phyloP scores from a whole-genome alignment of 2,113 vertebrate species.

The Plecturocebus donacophilus region DNA sequence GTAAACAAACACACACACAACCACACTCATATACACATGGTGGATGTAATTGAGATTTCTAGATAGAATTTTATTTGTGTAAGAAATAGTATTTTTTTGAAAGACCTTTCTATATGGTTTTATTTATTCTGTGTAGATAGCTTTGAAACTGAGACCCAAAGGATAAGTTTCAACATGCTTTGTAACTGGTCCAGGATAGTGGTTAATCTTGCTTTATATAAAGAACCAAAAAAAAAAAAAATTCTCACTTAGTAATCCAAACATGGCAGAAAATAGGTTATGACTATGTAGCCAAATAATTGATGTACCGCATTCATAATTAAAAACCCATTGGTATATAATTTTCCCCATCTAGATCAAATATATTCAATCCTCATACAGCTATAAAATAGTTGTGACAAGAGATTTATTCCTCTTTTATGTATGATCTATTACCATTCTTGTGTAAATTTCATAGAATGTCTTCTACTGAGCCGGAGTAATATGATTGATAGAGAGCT shows the following conservation, averaged over 20 bases:
- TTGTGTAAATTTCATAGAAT: background rate
- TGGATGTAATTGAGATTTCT: background rate
- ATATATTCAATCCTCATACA: background rate
- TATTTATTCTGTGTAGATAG: background rate
- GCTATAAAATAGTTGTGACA: background rate
- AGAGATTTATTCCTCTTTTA: background rate
- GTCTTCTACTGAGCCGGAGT: background rate
- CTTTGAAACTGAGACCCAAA: background rate
- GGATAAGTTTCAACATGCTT: background rate
- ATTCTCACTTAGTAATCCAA: conserved; percentile 11
- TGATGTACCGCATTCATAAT: background rate
- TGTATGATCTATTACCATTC: background rate
- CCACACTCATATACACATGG: background rate
- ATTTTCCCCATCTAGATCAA: background rate
- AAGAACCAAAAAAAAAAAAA: background rate
- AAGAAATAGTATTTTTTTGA: background rate
- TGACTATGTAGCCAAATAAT: background rate
- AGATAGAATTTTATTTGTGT: background rate
- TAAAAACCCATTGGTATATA: background rate
- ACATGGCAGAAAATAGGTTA: background rate
- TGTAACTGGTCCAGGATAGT: background rate
- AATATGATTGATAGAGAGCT: background rate
- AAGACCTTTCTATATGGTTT: background rate
- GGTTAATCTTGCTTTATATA: background rate
- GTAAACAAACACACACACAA: background rate